These are phyloP conservation scores for Teinopalpus imperialis DNA, from an alignment of 2,888 invertebrate genomes.

Conservation along the genomic window DNA sequence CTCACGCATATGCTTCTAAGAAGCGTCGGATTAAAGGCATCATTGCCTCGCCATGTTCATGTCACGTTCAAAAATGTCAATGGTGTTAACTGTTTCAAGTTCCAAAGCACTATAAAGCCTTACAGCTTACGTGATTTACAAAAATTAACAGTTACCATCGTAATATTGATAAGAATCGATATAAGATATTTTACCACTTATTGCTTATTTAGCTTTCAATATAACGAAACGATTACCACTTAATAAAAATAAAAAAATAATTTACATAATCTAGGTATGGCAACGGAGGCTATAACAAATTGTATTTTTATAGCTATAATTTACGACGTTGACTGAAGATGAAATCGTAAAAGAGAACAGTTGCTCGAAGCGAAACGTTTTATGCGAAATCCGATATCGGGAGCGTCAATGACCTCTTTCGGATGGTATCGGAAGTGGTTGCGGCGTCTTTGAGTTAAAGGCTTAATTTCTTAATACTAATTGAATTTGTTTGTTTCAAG, in stretches of 20 bases:
- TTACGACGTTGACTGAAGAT: constrained; percentile 27
- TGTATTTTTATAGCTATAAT: constrained; percentile 22
- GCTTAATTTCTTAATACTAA: constrained; percentile 79
- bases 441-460: constrained; percentile 64
- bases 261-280: too few relatives aligned
- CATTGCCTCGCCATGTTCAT: constrained; percentile 15
- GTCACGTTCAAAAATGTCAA: constrained; percentile 26
- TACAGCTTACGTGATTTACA: constrained; percentile 37
- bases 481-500: constrained; percentile 77
- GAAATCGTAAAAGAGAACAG: constrained; percentile 40
- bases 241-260: constrained; percentile 30
- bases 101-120: constrained; percentile 43
- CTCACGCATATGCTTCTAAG: constrained; percentile 45
- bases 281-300: too few relatives aligned
- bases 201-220: constrained; percentile 11
- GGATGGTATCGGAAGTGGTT: constrained; percentile 51
- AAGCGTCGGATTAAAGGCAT: constrained; percentile 28
- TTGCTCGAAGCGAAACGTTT: constrained; percentile 42
- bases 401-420: constrained; percentile 55
- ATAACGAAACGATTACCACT: background rate
- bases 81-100: constrained; percentile 18
- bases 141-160: constrained; percentile 25
- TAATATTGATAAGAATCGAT: constrained; percentile 23
- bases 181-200: constrained; percentile 21
- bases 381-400: constrained; percentile 51